Base-by-base conservation (phyloP, 2,888 invertebrate species). In the Rotaria macrura region DNA sequence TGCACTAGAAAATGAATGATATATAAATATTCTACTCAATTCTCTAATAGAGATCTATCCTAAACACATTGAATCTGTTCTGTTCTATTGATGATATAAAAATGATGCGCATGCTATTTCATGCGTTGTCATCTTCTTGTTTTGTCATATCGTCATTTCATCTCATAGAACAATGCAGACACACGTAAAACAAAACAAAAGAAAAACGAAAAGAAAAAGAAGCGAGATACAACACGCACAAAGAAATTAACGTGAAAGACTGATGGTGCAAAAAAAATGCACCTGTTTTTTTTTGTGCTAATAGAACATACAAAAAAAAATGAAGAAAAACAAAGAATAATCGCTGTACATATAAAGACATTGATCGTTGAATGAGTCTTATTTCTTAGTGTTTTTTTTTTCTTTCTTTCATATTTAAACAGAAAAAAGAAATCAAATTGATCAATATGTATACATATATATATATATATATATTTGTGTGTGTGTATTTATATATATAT, bases 221-320 rank as follows among this genome's bases (percentile, higher is more conserved):
- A 65, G 65, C 65, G 17, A 65, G 17, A 34, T 65, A 65, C 65
- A 65, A 65, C 65, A 65, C 65, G 65, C 65, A 65, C 65, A 65
- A 65, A 65, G 34, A 34, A 38, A 65, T 65, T 34, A 65, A 65
- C 34, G 65, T 65, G 65, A 65, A 65, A 65, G 65, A 65, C 65
- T 38, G 65, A 34, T 65, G 65, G 65, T 65, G 65, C 65, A 65
- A 34, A 34, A 65, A 29, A 65, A 34, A 12, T 38, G 65, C 65
- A 65, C 65, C 65, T 29, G 29, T 65, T 57, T 65, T 34, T 14
- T 34, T 65, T 65, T 65, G 65, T 65, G 65, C 65, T 20, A 65
- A 65, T 65, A 29, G 65, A 65, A 65, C 65, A 65, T 65, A 65
- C 65, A 65, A 65, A 65, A 65, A 65, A 65, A 29, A 34, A 65